These are phyloP conservation scores for Fragum sueziense DNA, from an alignment of 2,888 invertebrate genomes.

Conservation along the genomic window DNA sequence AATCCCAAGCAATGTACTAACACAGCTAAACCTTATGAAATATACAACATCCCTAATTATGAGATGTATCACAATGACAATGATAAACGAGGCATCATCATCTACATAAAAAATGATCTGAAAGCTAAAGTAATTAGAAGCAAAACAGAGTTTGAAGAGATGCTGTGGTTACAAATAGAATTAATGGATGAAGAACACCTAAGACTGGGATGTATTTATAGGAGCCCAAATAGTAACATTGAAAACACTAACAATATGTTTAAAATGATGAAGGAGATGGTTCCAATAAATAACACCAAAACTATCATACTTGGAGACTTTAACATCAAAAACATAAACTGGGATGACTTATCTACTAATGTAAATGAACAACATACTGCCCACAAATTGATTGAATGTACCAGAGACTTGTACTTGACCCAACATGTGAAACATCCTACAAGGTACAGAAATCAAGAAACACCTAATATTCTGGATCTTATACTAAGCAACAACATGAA, in stretches of 20 bases:
- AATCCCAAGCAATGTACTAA: no score
- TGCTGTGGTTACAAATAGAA: neutral
- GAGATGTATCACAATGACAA: no score
- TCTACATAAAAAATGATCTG: no score
- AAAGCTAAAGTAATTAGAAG: neutral
- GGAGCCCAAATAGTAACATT: conserved; percentile 6
- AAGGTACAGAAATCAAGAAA: neutral
- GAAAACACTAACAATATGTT: neutral
- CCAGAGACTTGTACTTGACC: neutral
- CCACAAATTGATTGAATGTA: neutral
- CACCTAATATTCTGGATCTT: neutral
- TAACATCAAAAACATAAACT: neutral
- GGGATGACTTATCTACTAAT: no score
- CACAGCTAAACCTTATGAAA: no score
- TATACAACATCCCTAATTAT: no score
- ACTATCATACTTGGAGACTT: no score
- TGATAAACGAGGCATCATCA: no score
- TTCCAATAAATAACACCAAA: no score
- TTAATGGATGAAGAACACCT: neutral
- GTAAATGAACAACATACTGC: no score
- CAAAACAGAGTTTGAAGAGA: neutral
- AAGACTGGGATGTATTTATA: neutral
- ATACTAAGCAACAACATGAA: conserved; percentile 1
- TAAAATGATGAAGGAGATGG: no score
- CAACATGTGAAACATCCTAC: conserved; percentile 15